These are phyloP conservation scores for Corythoichthys haematopterus DNA, from an alignment of 2,113 vertebrate genomes.

Conservation along the genomic window DNA sequence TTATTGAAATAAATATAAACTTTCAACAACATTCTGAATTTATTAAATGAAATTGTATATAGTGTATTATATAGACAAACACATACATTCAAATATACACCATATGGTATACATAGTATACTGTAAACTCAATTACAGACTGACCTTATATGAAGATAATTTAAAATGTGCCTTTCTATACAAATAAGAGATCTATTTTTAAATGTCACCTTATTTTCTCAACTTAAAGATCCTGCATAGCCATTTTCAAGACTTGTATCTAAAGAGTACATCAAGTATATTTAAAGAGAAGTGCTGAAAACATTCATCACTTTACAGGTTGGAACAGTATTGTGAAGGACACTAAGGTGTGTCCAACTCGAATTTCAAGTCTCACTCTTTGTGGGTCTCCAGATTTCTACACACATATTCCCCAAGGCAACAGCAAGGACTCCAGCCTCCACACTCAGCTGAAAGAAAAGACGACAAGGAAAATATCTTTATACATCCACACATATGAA, in stretches of 20 bases:
- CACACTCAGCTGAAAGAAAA: constrained; percentile 75
- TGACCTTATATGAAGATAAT: no score
- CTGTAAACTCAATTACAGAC: no score
- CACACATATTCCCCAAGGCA: constrained; percentile 73
- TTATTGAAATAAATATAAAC: no score
- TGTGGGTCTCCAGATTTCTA: constrained; percentile 81
- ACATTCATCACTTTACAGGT: background rate
- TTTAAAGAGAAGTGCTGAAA: background rate
- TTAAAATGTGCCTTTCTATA: no score
- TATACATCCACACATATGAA: background rate
- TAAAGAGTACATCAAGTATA: background rate
- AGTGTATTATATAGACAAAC: no score
- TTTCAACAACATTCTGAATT: no score
- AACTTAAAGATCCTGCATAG: no score
- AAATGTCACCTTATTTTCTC: no score
- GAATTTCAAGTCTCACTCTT: constrained; percentile 40
- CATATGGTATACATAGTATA: no score
- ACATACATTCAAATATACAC: no score
- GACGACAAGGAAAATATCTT: background rate
- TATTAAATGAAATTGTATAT: no score
- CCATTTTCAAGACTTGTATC: background rate
- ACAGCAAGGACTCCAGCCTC: constrained; percentile 80
- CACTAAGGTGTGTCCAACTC: background rate
- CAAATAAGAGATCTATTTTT: no score
- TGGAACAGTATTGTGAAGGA: background rate